Evolutionary conservation across 2,888 invertebrate species (phyloP).

Genomic region (Herminia tarsipennalis): DNA sequence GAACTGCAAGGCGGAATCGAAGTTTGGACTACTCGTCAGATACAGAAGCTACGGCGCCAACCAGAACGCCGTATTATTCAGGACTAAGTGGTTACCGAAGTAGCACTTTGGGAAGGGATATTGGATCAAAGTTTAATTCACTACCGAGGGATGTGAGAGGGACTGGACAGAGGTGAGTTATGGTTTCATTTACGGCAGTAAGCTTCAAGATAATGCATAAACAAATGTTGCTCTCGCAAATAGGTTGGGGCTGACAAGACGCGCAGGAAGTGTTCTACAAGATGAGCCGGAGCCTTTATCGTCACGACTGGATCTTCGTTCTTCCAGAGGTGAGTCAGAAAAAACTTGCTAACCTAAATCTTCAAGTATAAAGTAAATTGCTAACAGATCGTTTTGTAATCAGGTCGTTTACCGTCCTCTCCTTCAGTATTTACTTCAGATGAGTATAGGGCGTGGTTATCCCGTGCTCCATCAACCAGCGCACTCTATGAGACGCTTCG

Average conservation of each 20-base stretch:
- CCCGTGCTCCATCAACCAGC: conserved; percentile 95
- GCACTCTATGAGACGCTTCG: conserved; percentile 97
- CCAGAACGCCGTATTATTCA: conserved; percentile 91
- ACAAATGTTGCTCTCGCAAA: conserved; percentile 16
- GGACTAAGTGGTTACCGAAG: conserved; percentile 81
- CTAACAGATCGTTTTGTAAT: conserved; percentile 34
- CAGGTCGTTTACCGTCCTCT: conserved; percentile 79
- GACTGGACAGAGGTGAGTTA: conserved; percentile 82
- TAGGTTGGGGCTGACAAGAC: conserved; percentile 74
- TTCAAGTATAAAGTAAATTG: neutral
- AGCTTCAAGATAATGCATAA: neutral
- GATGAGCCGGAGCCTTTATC: conserved; percentile 81
- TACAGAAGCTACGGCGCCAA: conserved; percentile 96
- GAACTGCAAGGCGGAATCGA: conserved; percentile 90
- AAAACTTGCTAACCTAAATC: neutral
- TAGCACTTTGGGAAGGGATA: conserved; percentile 84
- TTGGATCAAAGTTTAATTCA: conserved; percentile 90
- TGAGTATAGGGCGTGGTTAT: conserved; percentile 97
- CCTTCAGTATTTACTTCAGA: conserved; percentile 93
- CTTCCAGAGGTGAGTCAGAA: conserved; percentile 72
- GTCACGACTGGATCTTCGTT: conserved; percentile 79
- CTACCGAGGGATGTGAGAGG: conserved; percentile 89
- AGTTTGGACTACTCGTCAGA: conserved; percentile 97
- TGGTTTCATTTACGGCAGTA: neutral
- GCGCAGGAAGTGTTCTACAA: conserved; percentile 78